Evolutionary conservation across 1,140 invertebrate species (phyloP), one percentile per base, ranked within the genome.

Genomic region (Ceratina japonica): DNA sequence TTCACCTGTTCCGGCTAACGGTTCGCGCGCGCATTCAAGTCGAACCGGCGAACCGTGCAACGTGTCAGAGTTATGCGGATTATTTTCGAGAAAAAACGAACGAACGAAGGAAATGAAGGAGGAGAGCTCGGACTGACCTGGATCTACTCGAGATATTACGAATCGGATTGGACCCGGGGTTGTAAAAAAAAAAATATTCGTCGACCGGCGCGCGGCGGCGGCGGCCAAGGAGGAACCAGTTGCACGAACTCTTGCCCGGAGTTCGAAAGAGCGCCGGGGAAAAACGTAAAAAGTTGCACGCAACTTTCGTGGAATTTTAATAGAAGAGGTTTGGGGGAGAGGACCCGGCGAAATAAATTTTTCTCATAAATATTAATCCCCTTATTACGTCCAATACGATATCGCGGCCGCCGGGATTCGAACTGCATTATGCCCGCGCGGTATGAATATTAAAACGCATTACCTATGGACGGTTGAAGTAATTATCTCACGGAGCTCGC

Each of bases 1-100:
- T 79, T 73, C 8, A 73, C 61, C 69, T 73, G 37, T 62, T 77
- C 66, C 24, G 15, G 16, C 49, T 15, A 49, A 16, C 62, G 16
- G 13, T 15, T 18, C 37, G 37, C 12, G n/a, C 12, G n/a, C 24
- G 61, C 22, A 51, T 73, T 18, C 16, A 12, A 58, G 7, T 18
- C 15, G 58, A 49, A n/a, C 22, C 58, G 22, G 37, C 24, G 52
- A 27, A 15, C 12, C 20, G 20, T 18, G 49, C 24, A 64, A 37
- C n/a, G 20, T 27, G 71, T 20, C 71, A 24, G 16, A 44, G 24
- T 27, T 64, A 27, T 13, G 22, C 58, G 31, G 44, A 75, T 75
- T 58, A 66, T 75, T 75, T 56, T 31, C 4, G 4, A 31, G 18
- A 69, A 61, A 44, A 44, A 44, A 44, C n/a, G 10, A 10, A 69